Percentiles rank a stretch among this genome's conserved stretches.
These are phyloP conservation scores for Eupsittula cactorum DNA, from an alignment of 2,113 vertebrate genomes.

Conservation along the genomic window DNA sequence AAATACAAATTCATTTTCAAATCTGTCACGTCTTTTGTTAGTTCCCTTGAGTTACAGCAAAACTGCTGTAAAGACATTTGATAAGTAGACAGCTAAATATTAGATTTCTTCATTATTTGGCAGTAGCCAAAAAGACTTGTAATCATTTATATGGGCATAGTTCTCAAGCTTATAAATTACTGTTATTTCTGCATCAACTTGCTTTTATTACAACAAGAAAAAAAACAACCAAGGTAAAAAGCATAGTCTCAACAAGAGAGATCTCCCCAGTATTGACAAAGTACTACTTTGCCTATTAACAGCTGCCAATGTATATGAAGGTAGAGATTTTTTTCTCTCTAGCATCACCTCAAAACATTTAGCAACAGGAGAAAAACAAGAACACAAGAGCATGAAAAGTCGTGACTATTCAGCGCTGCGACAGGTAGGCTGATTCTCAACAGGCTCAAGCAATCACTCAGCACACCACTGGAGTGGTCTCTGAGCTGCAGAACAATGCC, in stretches of 20 bases:
- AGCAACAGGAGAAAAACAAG: not conserved
- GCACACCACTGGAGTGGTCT: not conserved
- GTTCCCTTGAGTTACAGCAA: not conserved
- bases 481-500: not conserved
- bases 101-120: not conserved
- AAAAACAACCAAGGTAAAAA: not conserved
- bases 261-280: not conserved
- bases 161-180: not conserved
- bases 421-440: not conserved
- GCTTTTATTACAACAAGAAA: not conserved
- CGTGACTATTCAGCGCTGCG: not conserved
- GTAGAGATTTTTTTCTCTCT: not conserved
- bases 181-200: conserved; percentile 17
- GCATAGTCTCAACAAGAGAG: not conserved
- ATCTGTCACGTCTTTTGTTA: not conserved
- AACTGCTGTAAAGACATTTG: not conserved
- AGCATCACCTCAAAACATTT: not conserved
- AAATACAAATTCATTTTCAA: not conserved
- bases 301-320: not conserved
- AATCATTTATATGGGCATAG: not conserved
- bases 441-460: not conserved
- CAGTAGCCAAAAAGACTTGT: not conserved
- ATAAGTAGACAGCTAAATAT: not conserved
- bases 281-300: not conserved
- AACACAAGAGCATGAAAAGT: not conserved